phyloP scores from a whole-genome alignment of 1,140 invertebrate genomes.

The Tachypleus tridentatus region DNA sequence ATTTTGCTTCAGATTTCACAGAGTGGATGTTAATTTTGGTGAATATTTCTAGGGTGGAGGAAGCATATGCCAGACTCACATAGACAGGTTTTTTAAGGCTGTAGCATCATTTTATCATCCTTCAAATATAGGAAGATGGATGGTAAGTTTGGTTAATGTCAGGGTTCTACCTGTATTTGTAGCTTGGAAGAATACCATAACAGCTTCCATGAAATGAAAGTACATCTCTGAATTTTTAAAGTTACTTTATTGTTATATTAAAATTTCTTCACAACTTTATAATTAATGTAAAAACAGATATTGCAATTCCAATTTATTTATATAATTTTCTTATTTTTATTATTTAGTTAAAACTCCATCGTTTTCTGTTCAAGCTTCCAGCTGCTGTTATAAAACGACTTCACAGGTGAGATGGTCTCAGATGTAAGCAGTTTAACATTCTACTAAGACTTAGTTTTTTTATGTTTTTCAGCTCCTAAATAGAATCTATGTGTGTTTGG shows the following conservation, averaged over 20 bases:
- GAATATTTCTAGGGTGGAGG: constrained; percentile 38
- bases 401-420: constrained; percentile 35
- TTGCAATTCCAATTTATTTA: not conserved
- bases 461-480: not conserved
- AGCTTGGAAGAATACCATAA: too few relatives aligned
- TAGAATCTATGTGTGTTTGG: too few relatives aligned
- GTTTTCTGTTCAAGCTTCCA: constrained; percentile 30
- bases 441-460: not conserved
- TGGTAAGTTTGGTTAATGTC: constrained; percentile 27
- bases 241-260: too few relatives aligned
- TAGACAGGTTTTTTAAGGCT: constrained; percentile 66
- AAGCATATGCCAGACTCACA: constrained; percentile 50
- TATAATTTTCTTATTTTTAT: not conserved
- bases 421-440: not conserved
- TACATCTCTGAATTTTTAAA: too few relatives aligned
- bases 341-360: constrained; percentile 29
- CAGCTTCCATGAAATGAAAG: too few relatives aligned
- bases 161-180: too few relatives aligned
- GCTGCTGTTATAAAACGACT: constrained; percentile 45
- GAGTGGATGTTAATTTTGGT: too few relatives aligned
- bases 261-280: too few relatives aligned
- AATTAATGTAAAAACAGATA: too few relatives aligned
- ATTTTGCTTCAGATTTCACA: too few relatives aligned
- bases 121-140: constrained; percentile 72
- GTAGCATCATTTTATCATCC: constrained; percentile 81